A percentile compares a stretch with the other conserved stretches of the same genome.
These are phyloP conservation scores for Cynodonichthys magdalenae DNA, from an alignment of 2,797 vertebrate species.

Conservation along the genomic window DNA sequence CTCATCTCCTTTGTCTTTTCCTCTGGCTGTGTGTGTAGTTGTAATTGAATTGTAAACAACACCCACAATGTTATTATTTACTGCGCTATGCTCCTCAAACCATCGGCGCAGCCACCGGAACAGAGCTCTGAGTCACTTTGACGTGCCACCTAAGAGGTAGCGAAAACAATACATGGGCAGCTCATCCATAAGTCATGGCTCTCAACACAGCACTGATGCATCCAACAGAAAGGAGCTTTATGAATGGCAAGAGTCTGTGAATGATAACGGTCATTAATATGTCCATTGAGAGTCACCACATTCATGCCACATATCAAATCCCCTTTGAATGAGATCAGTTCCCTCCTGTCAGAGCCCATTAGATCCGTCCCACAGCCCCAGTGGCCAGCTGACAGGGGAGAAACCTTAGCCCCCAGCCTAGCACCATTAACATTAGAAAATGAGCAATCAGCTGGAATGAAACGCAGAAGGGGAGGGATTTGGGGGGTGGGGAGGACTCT, in stretches of 20 bases:
- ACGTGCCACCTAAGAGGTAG: slow-evolving; percentile 88
- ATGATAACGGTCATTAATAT: slow-evolving; percentile 96
- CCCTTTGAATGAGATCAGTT: slow-evolving; percentile 96
- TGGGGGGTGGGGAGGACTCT: slow-evolving; percentile 12
- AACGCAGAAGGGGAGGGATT: slow-evolving; percentile 64
- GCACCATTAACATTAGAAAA: slow-evolving; percentile 99
- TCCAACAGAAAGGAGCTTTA: slow-evolving; percentile 75
- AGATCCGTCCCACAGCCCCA: slow-evolving; percentile 93
- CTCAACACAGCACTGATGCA: slow-evolving; percentile 79
- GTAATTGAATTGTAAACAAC: slow-evolving; percentile 80
- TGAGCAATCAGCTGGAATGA: slow-evolving; percentile 98
- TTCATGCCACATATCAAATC: slow-evolving; percentile 98
- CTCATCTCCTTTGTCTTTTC: slow-evolving; percentile 65
- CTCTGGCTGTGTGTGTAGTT: slow-evolving; percentile 49
- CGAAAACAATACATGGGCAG: slow-evolving; percentile 85
- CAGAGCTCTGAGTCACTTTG: slow-evolving; percentile 81
- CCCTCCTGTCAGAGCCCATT: slow-evolving; percentile 99
- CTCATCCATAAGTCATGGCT: slow-evolving; percentile 96
- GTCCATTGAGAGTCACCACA: slow-evolving; percentile 93
- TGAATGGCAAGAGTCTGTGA: slow-evolving; percentile 89
- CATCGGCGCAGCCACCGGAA: slow-evolving; percentile 42
- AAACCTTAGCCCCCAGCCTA: slow-evolving; percentile 87
- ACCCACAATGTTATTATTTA: slow-evolving; percentile 82
- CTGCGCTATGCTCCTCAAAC: slow-evolving; percentile 65
- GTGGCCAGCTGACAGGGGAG: slow-evolving; percentile 95